Percentiles rank a stretch among this genome's conserved stretches.
phyloP scores from a whole-genome alignment of 2,113 vertebrate genomes.

The Spermophilus dauricus region DNA sequence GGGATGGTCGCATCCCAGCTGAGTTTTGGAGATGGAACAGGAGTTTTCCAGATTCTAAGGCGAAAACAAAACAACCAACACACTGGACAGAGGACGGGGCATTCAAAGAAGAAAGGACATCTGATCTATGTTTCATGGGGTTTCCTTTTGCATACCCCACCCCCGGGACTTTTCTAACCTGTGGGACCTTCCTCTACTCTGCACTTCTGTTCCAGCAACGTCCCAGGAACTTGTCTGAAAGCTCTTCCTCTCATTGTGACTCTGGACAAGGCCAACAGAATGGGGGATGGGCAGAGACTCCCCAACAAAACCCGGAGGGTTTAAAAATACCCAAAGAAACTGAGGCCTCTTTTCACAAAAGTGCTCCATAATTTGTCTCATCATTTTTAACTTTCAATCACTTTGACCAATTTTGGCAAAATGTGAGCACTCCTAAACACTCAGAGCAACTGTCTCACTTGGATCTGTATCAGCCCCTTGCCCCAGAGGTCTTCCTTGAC shows the following conservation, averaged over 20 bases:
- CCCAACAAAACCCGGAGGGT: not conserved
- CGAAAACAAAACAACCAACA: not conserved
- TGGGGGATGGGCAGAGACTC: not conserved
- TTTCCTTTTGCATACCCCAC: no score
- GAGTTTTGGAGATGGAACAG: not conserved
- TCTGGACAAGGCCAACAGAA: not conserved
- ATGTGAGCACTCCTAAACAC: not conserved
- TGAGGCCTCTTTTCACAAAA: not conserved
- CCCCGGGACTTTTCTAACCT: no score
- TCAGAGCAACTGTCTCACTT: rapidly evolving
- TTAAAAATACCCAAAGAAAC: not conserved
- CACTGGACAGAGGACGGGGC: not conserved
- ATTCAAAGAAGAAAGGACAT: not conserved
- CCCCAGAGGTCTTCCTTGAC: not conserved
- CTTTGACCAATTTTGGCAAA: not conserved
- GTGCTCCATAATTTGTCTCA: not conserved
- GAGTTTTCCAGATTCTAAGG: not conserved
- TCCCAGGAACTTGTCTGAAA: not conserved
- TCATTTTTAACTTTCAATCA: not conserved
- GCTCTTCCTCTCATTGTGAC: rapidly evolving
- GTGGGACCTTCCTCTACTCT: rapidly evolving
- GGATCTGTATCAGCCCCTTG: rapidly evolving
- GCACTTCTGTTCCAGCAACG: not conserved
- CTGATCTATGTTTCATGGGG: not conserved
- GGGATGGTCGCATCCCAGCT: not conserved